These are phyloP conservation scores for Empis livida DNA, from an alignment of 2,888 invertebrate species.

Conservation along the genomic window DNA sequence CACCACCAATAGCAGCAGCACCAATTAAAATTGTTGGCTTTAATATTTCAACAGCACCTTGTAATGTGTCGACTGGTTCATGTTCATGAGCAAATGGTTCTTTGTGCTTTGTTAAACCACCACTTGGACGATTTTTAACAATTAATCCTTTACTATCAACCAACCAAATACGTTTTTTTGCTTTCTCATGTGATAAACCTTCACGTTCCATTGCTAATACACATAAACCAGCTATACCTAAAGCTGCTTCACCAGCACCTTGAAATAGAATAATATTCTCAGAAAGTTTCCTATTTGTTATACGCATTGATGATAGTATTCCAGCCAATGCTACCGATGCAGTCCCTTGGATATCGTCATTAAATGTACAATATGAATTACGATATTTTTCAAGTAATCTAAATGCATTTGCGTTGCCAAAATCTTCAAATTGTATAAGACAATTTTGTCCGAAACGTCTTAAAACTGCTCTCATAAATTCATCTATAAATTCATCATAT, in stretches of 20 bases:
- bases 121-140: conserved; percentile 72
- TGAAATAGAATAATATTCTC: conserved; percentile 87
- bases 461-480: conserved; percentile 91
- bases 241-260: conserved; percentile 93
- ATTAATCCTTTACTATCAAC: conserved; percentile 93
- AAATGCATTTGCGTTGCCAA: conserved; percentile 96
- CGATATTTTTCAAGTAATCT: conserved; percentile 82
- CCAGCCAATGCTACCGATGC: conserved; percentile 95
- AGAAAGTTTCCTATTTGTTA: conserved; percentile 69
- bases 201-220: conserved; percentile 87
- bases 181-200: conserved; percentile 62
- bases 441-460: conserved; percentile 73
- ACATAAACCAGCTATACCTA: conserved; percentile 87
- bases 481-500: conserved; percentile 91
- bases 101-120: conserved; percentile 71
- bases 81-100: conserved; percentile 66
- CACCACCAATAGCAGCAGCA: conserved; percentile 85
- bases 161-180: conserved; percentile 78
- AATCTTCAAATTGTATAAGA: conserved; percentile 93
- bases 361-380: conserved; percentile 84
- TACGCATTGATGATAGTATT: conserved; percentile 68
- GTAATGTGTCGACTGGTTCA: conserved; percentile 60
- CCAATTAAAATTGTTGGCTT: conserved; percentile 89
- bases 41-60: conserved; percentile 64
- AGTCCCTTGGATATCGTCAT: conserved; percentile 98